These are phyloP conservation scores for Semnornis frantzii DNA, from an alignment of 2,113 vertebrate species.

Conservation along the genomic window DNA sequence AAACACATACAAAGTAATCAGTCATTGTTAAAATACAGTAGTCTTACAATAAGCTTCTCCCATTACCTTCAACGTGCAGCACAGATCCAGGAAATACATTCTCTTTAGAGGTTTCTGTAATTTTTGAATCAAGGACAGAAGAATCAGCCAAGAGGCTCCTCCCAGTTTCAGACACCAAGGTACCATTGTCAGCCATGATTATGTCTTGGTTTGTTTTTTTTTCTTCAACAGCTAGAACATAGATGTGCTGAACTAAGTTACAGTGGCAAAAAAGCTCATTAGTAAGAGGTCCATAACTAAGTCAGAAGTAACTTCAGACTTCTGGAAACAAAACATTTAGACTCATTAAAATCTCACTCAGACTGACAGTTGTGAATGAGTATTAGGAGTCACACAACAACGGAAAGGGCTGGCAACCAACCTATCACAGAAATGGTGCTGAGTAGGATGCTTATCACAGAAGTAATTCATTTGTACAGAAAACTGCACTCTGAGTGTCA, in stretches of 20 bases:
- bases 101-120: slow-evolving; percentile 87
- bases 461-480: background rate
- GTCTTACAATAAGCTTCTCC: background rate
- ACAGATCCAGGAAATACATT: slow-evolving; percentile 72
- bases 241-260: background rate
- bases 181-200: slow-evolving; percentile 89
- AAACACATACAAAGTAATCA: background rate
- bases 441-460: background rate
- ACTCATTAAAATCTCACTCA: background rate
- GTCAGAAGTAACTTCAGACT: background rate
- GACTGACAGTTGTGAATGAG: background rate
- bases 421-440: background rate
- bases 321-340: background rate
- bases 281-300: background rate
- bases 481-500: background rate
- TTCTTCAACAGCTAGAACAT: slow-evolving; percentile 33
- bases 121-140: slow-evolving; percentile 89
- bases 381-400: background rate
- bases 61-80: slow-evolving; percentile 84
- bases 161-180: slow-evolving; percentile 74
- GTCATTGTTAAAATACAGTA: background rate
- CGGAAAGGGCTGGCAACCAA: background rate
- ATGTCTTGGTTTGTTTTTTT: background rate
- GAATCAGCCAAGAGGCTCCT: slow-evolving; percentile 88
- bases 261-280: background rate